These are phyloP conservation scores for Apaloderma vittatum DNA, from an alignment of 2,113 vertebrate species.

Conservation along the genomic window DNA sequence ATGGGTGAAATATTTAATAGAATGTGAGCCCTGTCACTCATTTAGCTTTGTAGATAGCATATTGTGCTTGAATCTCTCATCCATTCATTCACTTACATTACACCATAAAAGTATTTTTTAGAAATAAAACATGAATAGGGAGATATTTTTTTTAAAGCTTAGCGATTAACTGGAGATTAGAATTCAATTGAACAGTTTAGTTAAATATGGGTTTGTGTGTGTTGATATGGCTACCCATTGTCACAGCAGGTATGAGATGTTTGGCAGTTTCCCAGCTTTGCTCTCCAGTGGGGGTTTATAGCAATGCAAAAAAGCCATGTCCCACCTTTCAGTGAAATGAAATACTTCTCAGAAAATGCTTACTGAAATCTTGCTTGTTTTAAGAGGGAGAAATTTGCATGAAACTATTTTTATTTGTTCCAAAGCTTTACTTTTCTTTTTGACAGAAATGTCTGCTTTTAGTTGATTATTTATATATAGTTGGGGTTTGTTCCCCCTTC, in stretches of 20 bases:
- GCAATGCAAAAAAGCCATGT: not conserved
- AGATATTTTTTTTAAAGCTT: not conserved
- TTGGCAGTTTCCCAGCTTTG: slow-evolving; percentile 58
- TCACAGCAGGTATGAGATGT: slow-evolving; percentile 56
- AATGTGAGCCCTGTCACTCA: not conserved
- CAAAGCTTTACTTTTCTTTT: not conserved
- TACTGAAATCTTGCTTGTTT: not conserved
- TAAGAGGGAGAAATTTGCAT: not conserved
- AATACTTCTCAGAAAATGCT: slow-evolving; percentile 3
- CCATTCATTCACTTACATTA: slow-evolving; percentile 46
- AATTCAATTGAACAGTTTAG: slow-evolving; percentile 62
- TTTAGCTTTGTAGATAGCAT: not conserved
- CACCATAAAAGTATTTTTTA: slow-evolving; percentile 53
- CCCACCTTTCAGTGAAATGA: slow-evolving; percentile 3
- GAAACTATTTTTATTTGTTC: not conserved
- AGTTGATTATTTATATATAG: not conserved
- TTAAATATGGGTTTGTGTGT: slow-evolving; percentile 46
- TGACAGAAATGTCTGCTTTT: not conserved
- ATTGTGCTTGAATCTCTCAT: slow-evolving; percentile 37
- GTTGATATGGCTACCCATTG: slow-evolving; percentile 51
- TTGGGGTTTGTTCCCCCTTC: not conserved
- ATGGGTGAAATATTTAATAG: slow-evolving; percentile 25
- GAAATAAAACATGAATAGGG: slow-evolving; percentile 63
- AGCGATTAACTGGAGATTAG: slow-evolving; percentile 61
- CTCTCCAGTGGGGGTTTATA: not conserved